Conservation (phyloP, 2,888 invertebrate species). For the Aromia moschata region DNA sequence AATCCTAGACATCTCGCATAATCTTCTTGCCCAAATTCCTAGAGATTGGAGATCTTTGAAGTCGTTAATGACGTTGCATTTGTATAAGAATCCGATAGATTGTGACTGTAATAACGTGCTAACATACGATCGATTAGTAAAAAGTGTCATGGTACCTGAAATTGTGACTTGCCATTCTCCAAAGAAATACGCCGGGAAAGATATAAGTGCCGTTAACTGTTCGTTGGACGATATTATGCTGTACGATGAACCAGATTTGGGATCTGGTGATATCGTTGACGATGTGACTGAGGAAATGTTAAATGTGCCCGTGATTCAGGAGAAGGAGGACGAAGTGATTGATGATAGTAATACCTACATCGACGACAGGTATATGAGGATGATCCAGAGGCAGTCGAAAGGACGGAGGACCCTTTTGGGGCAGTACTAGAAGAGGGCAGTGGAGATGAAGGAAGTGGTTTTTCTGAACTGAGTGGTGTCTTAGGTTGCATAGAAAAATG, state of each 20-base stretch:
- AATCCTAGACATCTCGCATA: constrained; percentile 70
- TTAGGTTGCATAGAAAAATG: constrained; percentile 51
- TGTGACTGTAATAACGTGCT: constrained; percentile 76
- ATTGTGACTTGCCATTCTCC: constrained; percentile 54
- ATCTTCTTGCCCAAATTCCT: constrained; percentile 69
- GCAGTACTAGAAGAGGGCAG: constrained; percentile 43
- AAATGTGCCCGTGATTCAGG: constrained; percentile 35
- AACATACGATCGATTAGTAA: constrained; percentile 68
- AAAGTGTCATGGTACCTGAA: constrained; percentile 51
- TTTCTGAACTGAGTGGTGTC: constrained; percentile 40
- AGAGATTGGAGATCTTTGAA: constrained; percentile 66
- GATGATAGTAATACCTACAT: constrained; percentile 39
- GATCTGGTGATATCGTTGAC: constrained; percentile 49
- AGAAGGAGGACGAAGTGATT: constrained; percentile 34
- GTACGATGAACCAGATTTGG: constrained; percentile 50
- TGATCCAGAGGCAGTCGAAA: constrained; percentile 18
- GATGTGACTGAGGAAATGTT: constrained; percentile 19
- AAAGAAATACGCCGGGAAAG: constrained; percentile 49
- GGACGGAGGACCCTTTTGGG: constrained; percentile 11
- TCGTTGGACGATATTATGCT: constrained; percentile 48
- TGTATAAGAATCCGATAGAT: constrained; percentile 74
- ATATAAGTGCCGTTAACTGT: constrained; percentile 47
- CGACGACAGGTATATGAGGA: constrained; percentile 38
- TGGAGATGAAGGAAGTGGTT: constrained; percentile 54
- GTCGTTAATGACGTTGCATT: constrained; percentile 70